phyloP scores from a whole-genome alignment of 2,888 invertebrate genomes.

The Melanostoma mellinum region DNA sequence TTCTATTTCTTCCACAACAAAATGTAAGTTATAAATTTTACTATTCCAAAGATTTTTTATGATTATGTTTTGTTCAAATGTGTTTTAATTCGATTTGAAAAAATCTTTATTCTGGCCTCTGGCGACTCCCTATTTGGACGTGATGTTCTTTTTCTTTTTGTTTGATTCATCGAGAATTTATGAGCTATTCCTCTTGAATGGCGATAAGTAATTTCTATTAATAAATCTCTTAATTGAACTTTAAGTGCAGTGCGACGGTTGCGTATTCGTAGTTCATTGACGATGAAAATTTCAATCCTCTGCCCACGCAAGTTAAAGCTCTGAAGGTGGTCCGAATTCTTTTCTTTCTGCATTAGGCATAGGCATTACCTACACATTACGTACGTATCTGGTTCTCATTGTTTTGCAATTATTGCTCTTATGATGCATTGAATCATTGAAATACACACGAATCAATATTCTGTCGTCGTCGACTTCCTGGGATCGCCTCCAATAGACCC shows the following conservation, averaged over 20 bases:
- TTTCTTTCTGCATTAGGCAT: neutral
- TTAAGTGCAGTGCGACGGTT: slow-evolving; percentile 32
- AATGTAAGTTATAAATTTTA: slow-evolving; percentile 68
- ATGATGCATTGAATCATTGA: slow-evolving; percentile 21
- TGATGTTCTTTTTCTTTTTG: slow-evolving; percentile 34
- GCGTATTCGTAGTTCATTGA: neutral
- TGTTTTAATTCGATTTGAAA: slow-evolving; percentile 18
- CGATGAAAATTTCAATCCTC: slow-evolving; percentile 2
- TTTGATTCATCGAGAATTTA: slow-evolving; percentile 40
- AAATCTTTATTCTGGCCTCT: slow-evolving; percentile 5
- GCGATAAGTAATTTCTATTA: slow-evolving; percentile 70
- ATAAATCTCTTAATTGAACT: slow-evolving; percentile 53
- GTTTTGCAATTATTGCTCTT: slow-evolving; percentile 44
- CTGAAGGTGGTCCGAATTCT: slow-evolving; percentile 1
- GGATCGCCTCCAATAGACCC: slow-evolving; percentile 21
- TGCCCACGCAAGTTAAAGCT: slow-evolving; percentile 50
- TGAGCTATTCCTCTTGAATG: slow-evolving; percentile 30
- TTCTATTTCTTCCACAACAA: slow-evolving; percentile 20
- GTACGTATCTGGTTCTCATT: slow-evolving; percentile 7
- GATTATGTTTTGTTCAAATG: slow-evolving; percentile 1
- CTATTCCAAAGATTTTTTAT: neutral
- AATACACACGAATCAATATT: slow-evolving; percentile 60
- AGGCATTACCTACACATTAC: neutral
- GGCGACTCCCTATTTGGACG: slow-evolving; percentile 39
- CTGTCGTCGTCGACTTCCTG: slow-evolving; percentile 62